These are phyloP conservation scores for Bergia sp. DNA, from an alignment of 92 coral and sea anemone genomes.

Conservation along the genomic window DNA sequence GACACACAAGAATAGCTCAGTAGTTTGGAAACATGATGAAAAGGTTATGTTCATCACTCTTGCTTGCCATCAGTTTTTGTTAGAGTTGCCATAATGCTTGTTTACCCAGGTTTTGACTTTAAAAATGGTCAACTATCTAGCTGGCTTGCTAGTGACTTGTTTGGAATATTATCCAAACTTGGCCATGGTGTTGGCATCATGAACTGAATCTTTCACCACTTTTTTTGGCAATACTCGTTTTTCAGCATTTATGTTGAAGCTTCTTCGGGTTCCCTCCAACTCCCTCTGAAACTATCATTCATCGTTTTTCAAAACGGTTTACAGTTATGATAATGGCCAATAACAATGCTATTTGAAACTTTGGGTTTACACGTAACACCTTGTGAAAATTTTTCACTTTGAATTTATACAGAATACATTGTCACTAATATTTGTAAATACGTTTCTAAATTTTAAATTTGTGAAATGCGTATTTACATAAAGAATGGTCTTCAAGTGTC, in stretches of 20 bases:
- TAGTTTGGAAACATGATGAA: no score
- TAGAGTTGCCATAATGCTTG: no score
- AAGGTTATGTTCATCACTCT: no score
- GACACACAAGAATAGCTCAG: no score
- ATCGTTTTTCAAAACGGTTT: neutral
- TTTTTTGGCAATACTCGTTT: neutral
- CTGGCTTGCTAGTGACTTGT: no score
- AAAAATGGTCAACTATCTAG: no score
- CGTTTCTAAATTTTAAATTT: neutral
- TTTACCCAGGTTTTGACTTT: no score
- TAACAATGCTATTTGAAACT: neutral
- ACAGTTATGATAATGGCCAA: neutral
- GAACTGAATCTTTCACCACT: neutral
- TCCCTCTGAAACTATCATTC: neutral
- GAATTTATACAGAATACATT: neutral
- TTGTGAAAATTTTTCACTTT: neutral
- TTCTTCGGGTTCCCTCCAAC: neutral
- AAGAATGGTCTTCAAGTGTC: neutral
- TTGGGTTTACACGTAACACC: neutral
- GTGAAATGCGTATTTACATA: neutral
- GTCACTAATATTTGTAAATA: neutral
- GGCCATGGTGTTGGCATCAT: neutral
- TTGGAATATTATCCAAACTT: neutral
- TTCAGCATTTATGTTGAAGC: neutral
- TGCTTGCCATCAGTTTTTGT: no score